Evolutionary conservation across 2,888 invertebrate species (phyloP).

Genomic region (Vannuccia rotundouncinata): DNA sequence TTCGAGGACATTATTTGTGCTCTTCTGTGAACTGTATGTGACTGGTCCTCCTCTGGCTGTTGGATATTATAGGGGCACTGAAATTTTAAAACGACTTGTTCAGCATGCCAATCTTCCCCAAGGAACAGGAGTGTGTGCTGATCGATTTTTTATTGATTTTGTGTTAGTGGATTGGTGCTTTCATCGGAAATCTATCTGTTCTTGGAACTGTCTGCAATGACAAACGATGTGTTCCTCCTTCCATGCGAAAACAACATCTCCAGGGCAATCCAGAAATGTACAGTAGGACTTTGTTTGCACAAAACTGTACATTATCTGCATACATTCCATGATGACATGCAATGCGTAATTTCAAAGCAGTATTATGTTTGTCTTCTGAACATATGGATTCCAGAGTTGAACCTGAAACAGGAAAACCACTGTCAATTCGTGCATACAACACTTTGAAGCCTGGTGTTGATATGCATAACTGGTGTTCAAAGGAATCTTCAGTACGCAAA

Average conservation of each 20-base stretch:
- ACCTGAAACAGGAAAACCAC: not conserved
- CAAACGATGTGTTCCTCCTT: too few relatives aligned
- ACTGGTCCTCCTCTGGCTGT: not conserved
- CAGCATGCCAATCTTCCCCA: not conserved
- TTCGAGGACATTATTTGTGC: not conserved
- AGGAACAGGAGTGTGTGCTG: not conserved
- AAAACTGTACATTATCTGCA: not conserved
- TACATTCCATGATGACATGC: not conserved
- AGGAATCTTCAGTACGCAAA: not conserved
- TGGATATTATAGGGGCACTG: not conserved
- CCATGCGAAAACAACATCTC: not conserved
- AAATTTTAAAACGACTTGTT: constrained; percentile 4
- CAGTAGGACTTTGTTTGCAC: not conserved
- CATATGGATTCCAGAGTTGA: not conserved
- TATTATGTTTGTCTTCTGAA: not conserved
- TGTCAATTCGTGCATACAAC: not conserved
- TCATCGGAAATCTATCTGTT: too few relatives aligned
- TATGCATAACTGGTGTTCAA: not conserved
- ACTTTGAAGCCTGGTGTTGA: not conserved
- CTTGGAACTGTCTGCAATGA: too few relatives aligned
- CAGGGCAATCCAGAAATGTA: not conserved
- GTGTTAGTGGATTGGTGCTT: too few relatives aligned
- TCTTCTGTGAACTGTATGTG: not conserved
- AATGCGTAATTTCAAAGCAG: not conserved
- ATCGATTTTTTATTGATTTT: too few relatives aligned